phyloP scores from a whole-genome alignment of 2,888 invertebrate genomes.

The Brenthis ino region DNA sequence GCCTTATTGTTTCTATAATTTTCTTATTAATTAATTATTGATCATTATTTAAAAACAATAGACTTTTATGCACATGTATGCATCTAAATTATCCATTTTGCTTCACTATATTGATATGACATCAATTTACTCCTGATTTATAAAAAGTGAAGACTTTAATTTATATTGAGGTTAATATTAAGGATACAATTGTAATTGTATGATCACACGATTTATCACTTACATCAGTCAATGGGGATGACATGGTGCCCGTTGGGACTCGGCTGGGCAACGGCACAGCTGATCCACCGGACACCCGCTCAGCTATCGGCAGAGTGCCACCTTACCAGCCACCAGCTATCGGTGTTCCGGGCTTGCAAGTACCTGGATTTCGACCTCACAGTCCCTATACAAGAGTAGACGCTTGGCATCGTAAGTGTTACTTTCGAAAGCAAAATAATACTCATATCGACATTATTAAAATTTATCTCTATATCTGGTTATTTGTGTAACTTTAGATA shows the following conservation, averaged over 20 bases:
- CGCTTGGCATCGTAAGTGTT: conserved; percentile 67
- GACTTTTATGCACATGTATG: too few species aligned
- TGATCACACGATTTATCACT: neutral
- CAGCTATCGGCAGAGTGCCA: conserved; percentile 69
- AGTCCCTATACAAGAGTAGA: conserved; percentile 64
- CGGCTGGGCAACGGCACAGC: conserved; percentile 62
- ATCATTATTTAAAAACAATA: neutral
- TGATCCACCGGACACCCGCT: conserved; percentile 66
- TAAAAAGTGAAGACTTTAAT: too few species aligned
- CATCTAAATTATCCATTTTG: too few species aligned
- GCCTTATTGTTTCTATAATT: too few species aligned
- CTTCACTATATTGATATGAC: too few species aligned
- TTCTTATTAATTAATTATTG: too few species aligned
- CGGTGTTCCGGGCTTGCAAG: conserved; percentile 71
- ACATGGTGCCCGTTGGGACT: conserved; percentile 21
- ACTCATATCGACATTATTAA: neutral
- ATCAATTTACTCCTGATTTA: too few species aligned
- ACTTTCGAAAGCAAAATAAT: neutral
- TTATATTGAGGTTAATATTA: too few species aligned
- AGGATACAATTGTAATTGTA: too few species aligned
- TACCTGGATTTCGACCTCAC: conserved; percentile 65
- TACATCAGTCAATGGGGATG: conserved; percentile 32
- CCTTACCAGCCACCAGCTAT: conserved; percentile 78
- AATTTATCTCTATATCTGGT: neutral
- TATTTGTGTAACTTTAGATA: neutral